A percentile compares a stretch with the other conserved stretches of the same genome.
These are phyloP conservation scores for Lepidocyrtoides sp. DNA, from an alignment of 2,888 invertebrate species.

Conservation along the genomic window DNA sequence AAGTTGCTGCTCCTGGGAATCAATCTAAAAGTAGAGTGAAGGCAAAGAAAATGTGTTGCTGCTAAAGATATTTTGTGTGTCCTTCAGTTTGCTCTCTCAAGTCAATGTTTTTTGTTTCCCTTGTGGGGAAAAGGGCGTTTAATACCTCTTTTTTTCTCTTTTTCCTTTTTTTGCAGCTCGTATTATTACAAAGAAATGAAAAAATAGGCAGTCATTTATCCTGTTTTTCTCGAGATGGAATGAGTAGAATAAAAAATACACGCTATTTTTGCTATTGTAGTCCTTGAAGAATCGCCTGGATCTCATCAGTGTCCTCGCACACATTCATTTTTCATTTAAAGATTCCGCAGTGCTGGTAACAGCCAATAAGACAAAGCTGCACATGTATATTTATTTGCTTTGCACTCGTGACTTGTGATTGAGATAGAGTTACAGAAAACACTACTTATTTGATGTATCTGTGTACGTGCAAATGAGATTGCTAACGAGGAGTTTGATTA, in stretches of 20 bases:
- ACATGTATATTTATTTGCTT: background rate
- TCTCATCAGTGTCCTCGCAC: slow-evolving; percentile 30
- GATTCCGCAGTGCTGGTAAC: background rate
- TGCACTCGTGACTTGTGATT: background rate
- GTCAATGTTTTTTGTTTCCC: background rate
- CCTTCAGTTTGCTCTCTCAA: slow-evolving; percentile 15
- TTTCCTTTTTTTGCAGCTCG: background rate
- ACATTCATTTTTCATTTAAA: slow-evolving; percentile 54
- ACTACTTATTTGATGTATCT: slow-evolving; percentile 3
- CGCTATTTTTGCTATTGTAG: background rate
- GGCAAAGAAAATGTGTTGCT: background rate
- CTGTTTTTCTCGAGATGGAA: background rate
- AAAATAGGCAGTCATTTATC: slow-evolving; percentile 31
- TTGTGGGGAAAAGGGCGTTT: slow-evolving; percentile 17
- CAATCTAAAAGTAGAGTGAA: slow-evolving; percentile 42
- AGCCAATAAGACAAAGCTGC: slow-evolving; percentile 10
- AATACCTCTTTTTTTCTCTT: background rate
- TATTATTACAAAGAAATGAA: slow-evolving; percentile 15
- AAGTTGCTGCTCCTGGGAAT: slow-evolving; percentile 4
- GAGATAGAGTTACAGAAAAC: background rate
- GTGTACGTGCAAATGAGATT: slow-evolving; percentile 6
- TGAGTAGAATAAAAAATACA: background rate
- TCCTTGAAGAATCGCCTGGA: slow-evolving; percentile 33
- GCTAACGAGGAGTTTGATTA: slow-evolving; percentile 53
- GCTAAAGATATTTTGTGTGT: background rate